Evolutionary conservation across 2,113 vertebrate genomes (phyloP).

Genomic region (Marcusenius ussheri): DNA sequence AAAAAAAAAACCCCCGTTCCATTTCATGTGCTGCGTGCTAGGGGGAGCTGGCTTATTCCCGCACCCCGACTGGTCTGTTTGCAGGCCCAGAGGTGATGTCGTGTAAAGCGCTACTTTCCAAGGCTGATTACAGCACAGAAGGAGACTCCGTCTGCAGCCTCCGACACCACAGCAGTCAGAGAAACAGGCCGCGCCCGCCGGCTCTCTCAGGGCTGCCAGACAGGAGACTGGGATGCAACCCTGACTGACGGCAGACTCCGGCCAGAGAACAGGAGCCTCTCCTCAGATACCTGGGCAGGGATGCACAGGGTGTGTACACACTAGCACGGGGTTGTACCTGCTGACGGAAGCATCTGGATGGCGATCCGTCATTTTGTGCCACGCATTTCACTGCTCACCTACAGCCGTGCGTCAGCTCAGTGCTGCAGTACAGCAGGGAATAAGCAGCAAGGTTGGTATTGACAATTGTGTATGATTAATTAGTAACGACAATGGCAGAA

Average conservation of each 20-base stretch:
- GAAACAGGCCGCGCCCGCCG: background rate
- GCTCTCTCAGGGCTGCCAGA: background rate
- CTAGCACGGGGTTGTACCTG: background rate
- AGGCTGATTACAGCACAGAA: background rate
- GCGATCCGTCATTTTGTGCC: constrained; percentile 10
- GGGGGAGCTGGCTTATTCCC: background rate
- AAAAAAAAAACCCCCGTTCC: background rate
- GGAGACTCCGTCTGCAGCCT: background rate
- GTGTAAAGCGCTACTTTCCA: background rate
- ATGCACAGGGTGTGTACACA: background rate
- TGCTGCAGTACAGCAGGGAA: constrained; percentile 51
- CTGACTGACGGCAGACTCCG: background rate
- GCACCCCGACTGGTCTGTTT: background rate
- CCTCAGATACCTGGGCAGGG: background rate
- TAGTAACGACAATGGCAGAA: constrained; percentile 42
- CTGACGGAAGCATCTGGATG: constrained; percentile 29
- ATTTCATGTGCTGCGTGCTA: background rate
- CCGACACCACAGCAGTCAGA: background rate
- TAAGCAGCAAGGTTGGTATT: constrained; percentile 69
- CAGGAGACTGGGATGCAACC: too few relatives aligned
- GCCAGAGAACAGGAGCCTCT: background rate
- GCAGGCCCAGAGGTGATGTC: background rate
- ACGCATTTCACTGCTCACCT: background rate
- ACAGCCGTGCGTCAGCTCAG: background rate
- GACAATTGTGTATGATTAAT: constrained; percentile 40